Evolutionary conservation across 2,113 vertebrate species (phyloP), one percentile per base, ranked within the genome.

Genomic region (Oryctolagus cuniculus): DNA sequence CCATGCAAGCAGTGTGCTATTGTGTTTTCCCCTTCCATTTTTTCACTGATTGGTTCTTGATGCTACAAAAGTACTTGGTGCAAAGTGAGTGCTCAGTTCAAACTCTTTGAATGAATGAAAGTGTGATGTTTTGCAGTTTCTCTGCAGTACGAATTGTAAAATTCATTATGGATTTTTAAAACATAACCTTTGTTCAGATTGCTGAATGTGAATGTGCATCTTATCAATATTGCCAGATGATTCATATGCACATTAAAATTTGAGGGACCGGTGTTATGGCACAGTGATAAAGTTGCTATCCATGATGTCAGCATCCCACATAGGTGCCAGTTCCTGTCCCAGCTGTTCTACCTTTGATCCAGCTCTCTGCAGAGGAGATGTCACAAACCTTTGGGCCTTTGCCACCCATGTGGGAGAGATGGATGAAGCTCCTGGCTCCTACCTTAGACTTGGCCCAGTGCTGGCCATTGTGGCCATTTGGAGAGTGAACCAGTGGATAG

Each of bases 191-290:
- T 93, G 92, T 87, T 84, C 9, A 61, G 27, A 53, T 55, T 66
- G 36, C 19, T 77, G 24, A 81, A 87, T 61, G 53, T 44, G 53
- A 89, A 44, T 53, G 36, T 95, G 29, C 38, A 77, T 92, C 92
- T 91, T 87, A 72, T 83, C 75, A 87, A 89, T 21, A 63, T 61
- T 11, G 87, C 17, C 6, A 38, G 72, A 73, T 72, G 84, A 91
- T 49, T n/a, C 16, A 58, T 49, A 51, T 16, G 15, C 44, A 80
- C 10, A 58, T 89, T 85, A 81, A 81, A 49, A 79, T 55, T 36
- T 80, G 29, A 58, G 53, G 66, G 55, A 17, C 17, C 55, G 17
- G 55, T 13, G 5, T 17, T 5, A 17, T 58, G 55, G 55, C 55
- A 58, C 55, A 13, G 17, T 13, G 55, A 13, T 58, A 58, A 58